Conservation (phyloP, 2,797 vertebrate species). For the Typhlichthys subterraneus region DNA sequence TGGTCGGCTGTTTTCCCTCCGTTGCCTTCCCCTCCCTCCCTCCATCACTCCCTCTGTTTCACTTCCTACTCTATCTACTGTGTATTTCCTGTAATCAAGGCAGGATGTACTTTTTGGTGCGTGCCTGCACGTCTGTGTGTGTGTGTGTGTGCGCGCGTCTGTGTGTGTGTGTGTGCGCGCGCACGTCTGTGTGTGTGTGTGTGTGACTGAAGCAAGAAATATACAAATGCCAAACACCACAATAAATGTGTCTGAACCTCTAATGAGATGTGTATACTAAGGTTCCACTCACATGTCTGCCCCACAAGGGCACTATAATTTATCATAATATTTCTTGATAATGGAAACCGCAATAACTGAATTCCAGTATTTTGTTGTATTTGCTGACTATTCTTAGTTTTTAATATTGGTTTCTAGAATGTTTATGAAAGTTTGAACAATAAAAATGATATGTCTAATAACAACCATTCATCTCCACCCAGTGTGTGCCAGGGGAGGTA, state of each 20-base stretch:
- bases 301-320: too few relatives aligned
- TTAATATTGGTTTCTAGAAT: too few relatives aligned
- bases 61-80: conserved; percentile 8
- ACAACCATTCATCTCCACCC: too few relatives aligned
- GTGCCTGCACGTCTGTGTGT: neutral
- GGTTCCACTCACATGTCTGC: conserved; percentile 2
- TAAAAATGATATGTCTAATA: too few relatives aligned
- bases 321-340: conserved; percentile 18
- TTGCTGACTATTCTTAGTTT: too few relatives aligned
- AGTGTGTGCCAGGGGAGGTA: too few relatives aligned
- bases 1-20: conserved; percentile 44
- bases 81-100: conserved; percentile 43
- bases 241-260: conserved; percentile 35
- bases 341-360: conserved; percentile 39
- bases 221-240: conserved; percentile 28
- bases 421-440: too few relatives aligned
- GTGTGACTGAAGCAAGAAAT: conserved; percentile 6
- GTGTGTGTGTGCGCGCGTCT: conserved; percentile 9
- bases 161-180: conserved; percentile 18
- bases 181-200: conserved; percentile 12
- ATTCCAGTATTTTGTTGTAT: neutral
- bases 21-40: conserved; percentile 26
- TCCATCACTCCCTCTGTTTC: conserved; percentile 24
- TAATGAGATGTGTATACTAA: conserved; percentile 23
- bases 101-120: conserved; percentile 9